Percentiles rank a stretch among this genome's conserved stretches.
These are phyloP conservation scores for Charanyca ferruginea DNA, from an alignment of 2,888 invertebrate species.

Conservation along the genomic window DNA sequence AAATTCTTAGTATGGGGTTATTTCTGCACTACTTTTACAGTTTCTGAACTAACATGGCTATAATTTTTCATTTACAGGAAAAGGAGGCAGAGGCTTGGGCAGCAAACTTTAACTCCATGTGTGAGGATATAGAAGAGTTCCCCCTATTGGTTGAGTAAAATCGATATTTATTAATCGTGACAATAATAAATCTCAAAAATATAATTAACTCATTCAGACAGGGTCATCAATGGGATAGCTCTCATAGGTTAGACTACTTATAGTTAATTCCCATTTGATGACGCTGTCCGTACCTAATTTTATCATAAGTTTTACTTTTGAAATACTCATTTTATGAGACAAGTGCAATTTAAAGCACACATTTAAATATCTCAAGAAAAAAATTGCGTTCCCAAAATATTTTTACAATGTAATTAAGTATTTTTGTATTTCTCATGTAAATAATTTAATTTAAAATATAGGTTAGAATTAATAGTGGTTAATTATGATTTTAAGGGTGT, in stretches of 20 bases:
- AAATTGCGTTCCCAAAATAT: conserved; percentile 7
- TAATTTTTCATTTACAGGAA: conserved; percentile 80
- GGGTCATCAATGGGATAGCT: too few species aligned
- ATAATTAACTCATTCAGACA: conserved; percentile 25
- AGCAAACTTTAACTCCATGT: conserved; percentile 91
- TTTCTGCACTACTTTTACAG: too few species aligned
- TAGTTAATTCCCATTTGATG: too few species aligned
- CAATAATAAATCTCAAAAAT: conserved; percentile 21
- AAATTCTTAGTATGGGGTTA: too few species aligned
- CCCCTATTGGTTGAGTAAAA: conserved; percentile 82
- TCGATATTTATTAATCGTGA: conserved; percentile 53
- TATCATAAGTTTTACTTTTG: conserved; percentile 13
- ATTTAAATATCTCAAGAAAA: not conserved
- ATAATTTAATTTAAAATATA: conserved; percentile 54
- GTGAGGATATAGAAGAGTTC: conserved; percentile 90
- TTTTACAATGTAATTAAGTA: conserved; percentile 3
- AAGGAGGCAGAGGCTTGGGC: conserved; percentile 90
- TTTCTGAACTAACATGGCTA: not conserved
- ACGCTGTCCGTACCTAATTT: conserved; percentile 33
- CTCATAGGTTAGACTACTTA: too few species aligned
- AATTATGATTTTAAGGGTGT: conserved; percentile 33
- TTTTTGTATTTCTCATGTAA: conserved; percentile 41
- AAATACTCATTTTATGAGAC: conserved; percentile 42
- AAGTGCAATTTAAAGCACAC: conserved; percentile 15
- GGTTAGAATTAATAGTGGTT: conserved; percentile 11